Evolutionary conservation across 2,113 vertebrate species (phyloP), one percentile per base, ranked within the genome.

Genomic region (Odocoileus hemionus): DNA sequence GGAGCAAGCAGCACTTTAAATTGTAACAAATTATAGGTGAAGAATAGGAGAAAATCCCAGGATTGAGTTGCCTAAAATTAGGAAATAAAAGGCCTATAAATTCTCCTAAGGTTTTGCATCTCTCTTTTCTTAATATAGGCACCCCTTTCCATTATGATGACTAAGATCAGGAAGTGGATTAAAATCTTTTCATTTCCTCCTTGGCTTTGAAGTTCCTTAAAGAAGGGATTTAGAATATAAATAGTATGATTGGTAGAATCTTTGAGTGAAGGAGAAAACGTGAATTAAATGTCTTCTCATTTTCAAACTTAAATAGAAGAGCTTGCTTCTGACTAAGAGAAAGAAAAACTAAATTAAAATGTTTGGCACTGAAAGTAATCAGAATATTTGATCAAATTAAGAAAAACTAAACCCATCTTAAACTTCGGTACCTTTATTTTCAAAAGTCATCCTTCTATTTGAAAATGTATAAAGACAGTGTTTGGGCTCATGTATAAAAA

Each of bases 181-280:
- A 86, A 93, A 93, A 92, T 89, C 83, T 92, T 96, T 98, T 88
- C 55, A 96, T 97, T 95, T 98, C 92, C 89, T 94, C 54, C 54
- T 94, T 39, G 57, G 70, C 86, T 95, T 94, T 92, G 54, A 94
- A 95, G 91, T 93, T 95, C 43, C 82, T 88, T 96, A 78, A 92
- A 52, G 47, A 96, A 95, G 76, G 89, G 50, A 94, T 95, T 97
- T 93, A 89, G 76, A 97, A 92, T 80, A 96, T 97, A 96, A 94
- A 54, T 25, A 88, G 13, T 25, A 1, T 52, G 67, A 86, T 25
- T 58, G 55, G 55, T 91, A 80, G 64, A 78, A 33, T 93, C 43
- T 95, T 52, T 78, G 30, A 82, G 54, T 26, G 26, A 92, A 87
- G n/a, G 9, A 85, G 45, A 96, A 91, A 82, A 95, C 5, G 15